Base-by-base conservation (phyloP, 2,888 invertebrate species). In the Drosophila ustulata region DNA sequence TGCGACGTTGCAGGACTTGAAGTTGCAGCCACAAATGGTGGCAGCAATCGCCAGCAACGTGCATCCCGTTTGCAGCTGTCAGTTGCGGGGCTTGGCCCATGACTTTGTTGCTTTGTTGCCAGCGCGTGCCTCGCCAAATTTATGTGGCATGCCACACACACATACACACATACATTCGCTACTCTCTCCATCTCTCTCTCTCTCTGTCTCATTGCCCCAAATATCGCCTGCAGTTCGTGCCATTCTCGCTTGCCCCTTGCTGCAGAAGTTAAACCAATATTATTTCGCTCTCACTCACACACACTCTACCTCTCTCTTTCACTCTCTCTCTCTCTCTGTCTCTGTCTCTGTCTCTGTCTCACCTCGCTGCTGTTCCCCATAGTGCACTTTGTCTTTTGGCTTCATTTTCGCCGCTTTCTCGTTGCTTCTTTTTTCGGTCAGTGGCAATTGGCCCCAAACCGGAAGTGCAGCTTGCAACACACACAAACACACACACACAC, bases 241-340 rank as follows among this genome's bases (percentile, higher is more conserved):
- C 47, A 39, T 8, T 34, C 25, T 46, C 34, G 51, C 34, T 34
- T 9, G 23, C 43, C 11, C 11, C 41, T 25, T 51, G 34, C 59
- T 50, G 71, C 67, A 62, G 46, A 82, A 86, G 82, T 82, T 84
- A 78, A 84, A 62, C 75, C 82, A 84, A 84, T 82, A 80, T 87
- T 87, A 74, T 80, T 46, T 66, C 43, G 53, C 55, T 50, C 28
- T 13, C 41, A 46, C 34, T 43, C 47, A 28, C 34, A n/a, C 28
- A 55, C 57, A 45, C 53, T 46, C 50, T 66, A 30, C 18, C 56
- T 39, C 43, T 32, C 41, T 25, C 34, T 9, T 26, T 45, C 30
- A 18, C 55, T 61, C 32, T 49, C 9, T 49, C 13, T 37, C 46
- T 37, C 26, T 25, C 39, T 25, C 25, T n/a, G n/a, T 11, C 30